These are phyloP conservation scores for Brassicogethes aeneus DNA, from an alignment of 2,888 invertebrate genomes.

Conservation along the genomic window DNA sequence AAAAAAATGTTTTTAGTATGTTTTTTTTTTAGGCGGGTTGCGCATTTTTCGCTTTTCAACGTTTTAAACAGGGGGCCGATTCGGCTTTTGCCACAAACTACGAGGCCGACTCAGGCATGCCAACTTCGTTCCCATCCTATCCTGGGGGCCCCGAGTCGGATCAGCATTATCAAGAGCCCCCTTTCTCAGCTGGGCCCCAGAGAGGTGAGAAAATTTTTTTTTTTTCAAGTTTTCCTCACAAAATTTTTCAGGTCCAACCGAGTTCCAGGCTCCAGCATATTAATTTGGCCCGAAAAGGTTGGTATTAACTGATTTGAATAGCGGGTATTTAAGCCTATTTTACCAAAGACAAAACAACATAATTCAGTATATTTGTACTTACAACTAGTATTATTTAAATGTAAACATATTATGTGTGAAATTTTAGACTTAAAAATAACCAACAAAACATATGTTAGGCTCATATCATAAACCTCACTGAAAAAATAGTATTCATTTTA, in stretches of 20 bases:
- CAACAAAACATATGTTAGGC: no score
- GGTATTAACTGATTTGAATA: slow-evolving; percentile 1
- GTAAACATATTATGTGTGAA: not conserved
- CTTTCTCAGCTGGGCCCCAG: slow-evolving; percentile 58
- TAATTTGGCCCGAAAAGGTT: slow-evolving; percentile 34
- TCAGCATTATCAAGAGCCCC: slow-evolving; percentile 82
- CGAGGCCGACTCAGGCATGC: slow-evolving; percentile 63
- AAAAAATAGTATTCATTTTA: no score
- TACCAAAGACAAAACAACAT: not conserved
- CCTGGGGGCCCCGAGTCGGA: slow-evolving; percentile 76
- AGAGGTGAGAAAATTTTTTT: slow-evolving; percentile 39
- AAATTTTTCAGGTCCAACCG: slow-evolving; percentile 50
- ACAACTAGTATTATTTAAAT: slow-evolving; percentile 5
- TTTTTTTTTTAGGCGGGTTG: slow-evolving; percentile 64
- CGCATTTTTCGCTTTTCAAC: slow-evolving; percentile 89
- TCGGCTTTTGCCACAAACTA: slow-evolving; percentile 84
- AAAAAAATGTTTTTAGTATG: no score
- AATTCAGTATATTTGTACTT: slow-evolving; percentile 14
- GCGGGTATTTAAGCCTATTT: not conserved
- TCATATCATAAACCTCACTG: no score
- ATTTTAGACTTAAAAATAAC: no score
- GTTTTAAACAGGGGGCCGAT: slow-evolving; percentile 84
- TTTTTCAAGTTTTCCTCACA: not conserved
- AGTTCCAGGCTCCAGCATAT: slow-evolving; percentile 66
- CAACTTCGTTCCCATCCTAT: slow-evolving; percentile 73